phyloP scores from a whole-genome alignment of 2,888 invertebrate genomes.

The Ennomos fuscantarius region DNA sequence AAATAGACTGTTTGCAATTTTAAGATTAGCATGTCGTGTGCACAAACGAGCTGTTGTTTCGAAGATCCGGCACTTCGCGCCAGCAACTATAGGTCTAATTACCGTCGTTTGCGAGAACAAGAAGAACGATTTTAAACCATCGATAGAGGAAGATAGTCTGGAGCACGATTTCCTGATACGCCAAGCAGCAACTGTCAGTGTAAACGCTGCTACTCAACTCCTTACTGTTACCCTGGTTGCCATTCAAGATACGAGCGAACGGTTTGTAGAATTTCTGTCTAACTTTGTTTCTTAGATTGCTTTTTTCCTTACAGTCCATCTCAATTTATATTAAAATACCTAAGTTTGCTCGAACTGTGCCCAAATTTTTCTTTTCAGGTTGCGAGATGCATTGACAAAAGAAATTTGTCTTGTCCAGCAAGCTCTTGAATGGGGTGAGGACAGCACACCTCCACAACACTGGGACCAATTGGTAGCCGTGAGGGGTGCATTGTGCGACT shows the following conservation, averaged over 20 bases:
- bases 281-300: background rate
- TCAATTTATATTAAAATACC: no score
- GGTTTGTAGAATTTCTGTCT: conserved; percentile 61
- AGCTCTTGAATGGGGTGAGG: conserved; percentile 79
- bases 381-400: conserved; percentile 69
- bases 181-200: conserved; percentile 82
- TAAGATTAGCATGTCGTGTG: conserved; percentile 50
- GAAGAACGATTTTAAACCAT: conserved; percentile 46
- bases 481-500: conserved; percentile 71
- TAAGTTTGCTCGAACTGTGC: no score
- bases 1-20: conserved; percentile 54
- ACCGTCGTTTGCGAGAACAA: conserved; percentile 64
- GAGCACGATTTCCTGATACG: conserved; percentile 82
- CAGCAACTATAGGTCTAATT: conserved; percentile 62
- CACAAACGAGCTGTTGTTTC: conserved; percentile 47
- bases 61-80: conserved; percentile 55
- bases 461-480: conserved; percentile 79
- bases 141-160: conserved; percentile 62
- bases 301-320: background rate
- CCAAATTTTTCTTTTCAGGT: conserved; percentile 49
- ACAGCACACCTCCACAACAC: conserved; percentile 76
- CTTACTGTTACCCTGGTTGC: conserved; percentile 83
- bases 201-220: conserved; percentile 83
- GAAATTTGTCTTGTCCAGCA: conserved; percentile 77
- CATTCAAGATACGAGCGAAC: conserved; percentile 81